Base-by-base conservation (phyloP, 1,140 invertebrate genomes). In the Magallana ariakensis region DNA sequence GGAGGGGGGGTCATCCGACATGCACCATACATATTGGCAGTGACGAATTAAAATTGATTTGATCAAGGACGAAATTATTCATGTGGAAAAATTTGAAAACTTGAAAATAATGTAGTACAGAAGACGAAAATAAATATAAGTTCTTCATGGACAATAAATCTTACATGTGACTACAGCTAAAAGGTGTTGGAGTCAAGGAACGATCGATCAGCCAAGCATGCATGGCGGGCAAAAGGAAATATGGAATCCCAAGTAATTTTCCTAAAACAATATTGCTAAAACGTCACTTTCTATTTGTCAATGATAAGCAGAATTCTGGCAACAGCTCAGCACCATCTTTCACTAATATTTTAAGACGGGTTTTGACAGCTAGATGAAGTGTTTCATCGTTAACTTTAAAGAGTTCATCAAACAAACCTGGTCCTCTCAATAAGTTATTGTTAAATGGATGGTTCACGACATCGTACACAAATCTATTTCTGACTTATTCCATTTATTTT, bases 221-320 rank as follows among this genome's bases (percentile, higher is more conserved):
- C 66, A 75, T 33, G 22, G 33, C 66, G 66, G 66, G 22, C 58
- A 62, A 70, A 70, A 70, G 2, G 58, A 22, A 70, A 75, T 75
- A 75, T 75, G 66, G 66, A 75, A 75, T 75, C 22, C 13, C 33
- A 75, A 75, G 66, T 75, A 75, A 75, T 75, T 26, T 75, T 75
- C 66, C 66, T 26, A 7, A 19, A 62, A 62, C 58, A 62, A 16
- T n/a, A 16, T 19, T 62, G 58, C 58, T 16, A 19, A 33, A 26
- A 26, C 66, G 66, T 75, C 66, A 11, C 19, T 26, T 75, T 75
- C 66, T 75, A 75, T 75, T 75, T 75, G 66, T 75, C 66, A 26
- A 75, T 26, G 22, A 33, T 22, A 60, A 7, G n/a, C 58, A 60
- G 58, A 13, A 46, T 22, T 66, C 66, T 75, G 66, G 66, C 66